Evolutionary conservation across 1,140 invertebrate species (phyloP).

Genomic region (Gryllus bimaculatus): DNA sequence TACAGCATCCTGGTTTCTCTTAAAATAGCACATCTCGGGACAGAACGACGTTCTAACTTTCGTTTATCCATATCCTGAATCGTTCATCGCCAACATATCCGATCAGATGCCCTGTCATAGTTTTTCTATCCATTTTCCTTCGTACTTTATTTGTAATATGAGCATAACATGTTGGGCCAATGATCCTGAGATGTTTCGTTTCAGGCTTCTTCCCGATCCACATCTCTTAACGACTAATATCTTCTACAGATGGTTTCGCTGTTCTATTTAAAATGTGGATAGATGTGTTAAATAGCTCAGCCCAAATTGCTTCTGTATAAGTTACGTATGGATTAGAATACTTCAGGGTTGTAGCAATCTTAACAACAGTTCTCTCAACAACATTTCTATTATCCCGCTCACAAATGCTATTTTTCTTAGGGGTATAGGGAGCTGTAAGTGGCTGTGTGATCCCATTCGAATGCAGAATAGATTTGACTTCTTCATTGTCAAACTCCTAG

Average conservation of each 20-base stretch:
- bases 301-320: slow-evolving; percentile 31
- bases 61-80: not conserved
- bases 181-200: slow-evolving; percentile 28
- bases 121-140: slow-evolving; percentile 27
- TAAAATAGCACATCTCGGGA: too few relatives aligned
- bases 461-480: not conserved
- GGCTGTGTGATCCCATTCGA: slow-evolving; percentile 29
- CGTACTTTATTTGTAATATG: slow-evolving; percentile 33
- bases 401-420: slow-evolving; percentile 38
- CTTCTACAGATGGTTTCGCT: slow-evolving; percentile 27
- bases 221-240: slow-evolving; percentile 17
- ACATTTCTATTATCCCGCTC: slow-evolving; percentile 33
- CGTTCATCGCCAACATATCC: slow-evolving; percentile 20
- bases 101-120: slow-evolving; percentile 19
- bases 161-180: slow-evolving; percentile 31
- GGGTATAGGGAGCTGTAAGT: slow-evolving; percentile 33
- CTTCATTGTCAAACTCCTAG: slow-evolving; percentile 12
- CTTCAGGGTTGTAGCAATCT: too few relatives aligned
- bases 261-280: slow-evolving; percentile 34
- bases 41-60: not conserved
- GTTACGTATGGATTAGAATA: slow-evolving; percentile 10
- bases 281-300: slow-evolving; percentile 33
- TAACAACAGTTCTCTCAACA: slow-evolving; percentile 8
- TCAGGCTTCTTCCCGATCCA: slow-evolving; percentile 21
- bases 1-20: too few relatives aligned